phyloP scores from a whole-genome alignment of 2,888 invertebrate species.

The Amphimallon solstitiale region DNA sequence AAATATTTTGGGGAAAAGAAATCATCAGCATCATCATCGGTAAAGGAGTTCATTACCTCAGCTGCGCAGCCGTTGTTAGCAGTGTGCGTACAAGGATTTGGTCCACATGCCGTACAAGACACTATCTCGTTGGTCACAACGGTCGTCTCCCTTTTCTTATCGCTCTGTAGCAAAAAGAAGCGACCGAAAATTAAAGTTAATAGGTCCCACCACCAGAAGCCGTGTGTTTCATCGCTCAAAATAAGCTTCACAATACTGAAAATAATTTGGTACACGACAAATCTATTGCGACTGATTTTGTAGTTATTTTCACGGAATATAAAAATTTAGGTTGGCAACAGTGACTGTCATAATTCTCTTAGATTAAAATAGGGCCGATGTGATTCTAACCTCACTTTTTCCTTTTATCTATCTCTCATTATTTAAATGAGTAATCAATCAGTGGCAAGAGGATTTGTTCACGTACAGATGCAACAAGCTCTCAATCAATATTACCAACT shows the following conservation, averaged over 20 bases:
- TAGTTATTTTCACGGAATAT: not conserved
- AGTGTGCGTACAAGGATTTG: conserved; percentile 86
- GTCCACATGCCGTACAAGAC: conserved; percentile 83
- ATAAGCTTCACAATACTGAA: conserved; percentile 26
- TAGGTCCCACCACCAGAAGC: conserved; percentile 30
- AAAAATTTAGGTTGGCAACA: not conserved
- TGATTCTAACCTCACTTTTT: no score
- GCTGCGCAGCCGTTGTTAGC: conserved; percentile 88
- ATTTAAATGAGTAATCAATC: not conserved
- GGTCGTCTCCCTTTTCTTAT: conserved; percentile 85
- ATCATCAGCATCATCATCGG: not conserved
- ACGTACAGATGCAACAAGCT: conserved; percentile 15
- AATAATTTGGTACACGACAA: not conserved
- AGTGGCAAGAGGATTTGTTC: not conserved
- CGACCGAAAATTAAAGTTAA: conserved; percentile 15
- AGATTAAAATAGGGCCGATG: no score
- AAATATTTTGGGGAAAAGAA: not conserved
- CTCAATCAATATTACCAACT: conserved; percentile 27
- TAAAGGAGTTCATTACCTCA: conserved; percentile 70
- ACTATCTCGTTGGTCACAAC: conserved; percentile 83
- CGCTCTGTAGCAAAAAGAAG: conserved; percentile 69
- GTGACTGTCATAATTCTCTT: no score
- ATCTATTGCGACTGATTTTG: not conserved
- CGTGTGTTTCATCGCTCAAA: conserved; percentile 6
- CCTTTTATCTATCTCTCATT: no score